Percentiles rank a stretch among this genome's conserved stretches.
phyloP scores from a whole-genome alignment of 2,888 invertebrate genomes.

The Cabera pusaria region DNA sequence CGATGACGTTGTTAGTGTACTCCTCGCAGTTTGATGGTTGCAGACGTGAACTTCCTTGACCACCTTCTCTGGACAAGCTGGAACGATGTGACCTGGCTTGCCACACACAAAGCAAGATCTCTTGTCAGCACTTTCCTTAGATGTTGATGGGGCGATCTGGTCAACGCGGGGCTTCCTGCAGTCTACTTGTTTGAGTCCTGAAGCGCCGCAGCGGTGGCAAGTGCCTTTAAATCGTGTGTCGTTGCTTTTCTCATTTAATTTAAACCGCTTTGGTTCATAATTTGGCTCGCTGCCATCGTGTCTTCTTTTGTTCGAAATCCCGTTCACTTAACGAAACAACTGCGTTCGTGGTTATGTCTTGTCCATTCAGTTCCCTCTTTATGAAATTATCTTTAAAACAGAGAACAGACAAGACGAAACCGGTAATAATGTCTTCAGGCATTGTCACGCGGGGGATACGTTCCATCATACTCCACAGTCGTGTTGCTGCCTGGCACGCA shows the following conservation, averaged over 20 bases:
- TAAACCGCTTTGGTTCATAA: not conserved
- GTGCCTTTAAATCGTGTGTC: not conserved
- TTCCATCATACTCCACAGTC: slow-evolving; percentile 3
- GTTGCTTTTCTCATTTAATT: too few relatives aligned
- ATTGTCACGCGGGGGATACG: slow-evolving; percentile 2
- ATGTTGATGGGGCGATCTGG: not conserved
- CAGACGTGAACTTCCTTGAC: not conserved
- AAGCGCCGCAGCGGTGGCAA: not conserved
- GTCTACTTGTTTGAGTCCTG: not conserved
- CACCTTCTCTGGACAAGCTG: not conserved
- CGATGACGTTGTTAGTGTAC: too few relatives aligned
- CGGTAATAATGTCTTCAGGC: slow-evolving; percentile 3
- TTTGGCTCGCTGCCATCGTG: not conserved
- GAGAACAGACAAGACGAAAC: not conserved
- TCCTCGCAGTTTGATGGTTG: too few relatives aligned
- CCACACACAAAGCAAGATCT: not conserved
- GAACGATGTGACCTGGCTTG: not conserved
- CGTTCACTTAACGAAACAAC: not conserved
- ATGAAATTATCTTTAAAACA: not conserved
- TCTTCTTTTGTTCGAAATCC: not conserved
- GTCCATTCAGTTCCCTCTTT: not conserved
- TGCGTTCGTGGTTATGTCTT: not conserved
- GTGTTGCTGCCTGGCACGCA: too few relatives aligned
- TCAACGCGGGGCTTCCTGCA: not conserved
- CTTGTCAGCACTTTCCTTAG: not conserved